Conservation (phyloP, 2,797 vertebrate genomes). For the Takifugu ocellatus region DNA sequence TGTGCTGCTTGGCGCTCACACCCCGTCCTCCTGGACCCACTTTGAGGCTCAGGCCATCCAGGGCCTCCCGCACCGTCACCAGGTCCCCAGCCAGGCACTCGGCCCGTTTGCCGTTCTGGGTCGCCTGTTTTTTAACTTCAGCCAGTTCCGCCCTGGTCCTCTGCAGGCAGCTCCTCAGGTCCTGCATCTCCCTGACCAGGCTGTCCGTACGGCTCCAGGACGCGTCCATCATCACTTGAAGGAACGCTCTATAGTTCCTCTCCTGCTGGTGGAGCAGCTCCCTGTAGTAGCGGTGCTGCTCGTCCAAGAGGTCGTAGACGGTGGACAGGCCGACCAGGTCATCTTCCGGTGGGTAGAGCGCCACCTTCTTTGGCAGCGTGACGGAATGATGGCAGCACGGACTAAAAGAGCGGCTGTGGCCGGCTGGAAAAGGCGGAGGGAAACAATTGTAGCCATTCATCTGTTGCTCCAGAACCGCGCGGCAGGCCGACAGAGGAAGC, state of each 20-base stretch:
- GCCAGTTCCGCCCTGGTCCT: slow-evolving; percentile 58
- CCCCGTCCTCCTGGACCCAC: slow-evolving; percentile 17
- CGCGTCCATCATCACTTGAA: slow-evolving; percentile 72
- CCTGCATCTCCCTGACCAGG: slow-evolving; percentile 72
- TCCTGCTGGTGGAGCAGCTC: slow-evolving; percentile 76
- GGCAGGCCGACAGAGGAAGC: slow-evolving; percentile 1
- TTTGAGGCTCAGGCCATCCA: slow-evolving; percentile 59
- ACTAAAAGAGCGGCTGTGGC: slow-evolving; percentile 20
- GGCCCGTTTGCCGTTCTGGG: slow-evolving; percentile 53
- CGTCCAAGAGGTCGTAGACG: slow-evolving; percentile 73
- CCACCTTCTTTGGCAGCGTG: slow-evolving; percentile 65
- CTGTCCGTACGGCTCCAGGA: slow-evolving; percentile 65
- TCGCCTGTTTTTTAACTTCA: slow-evolving; percentile 58
- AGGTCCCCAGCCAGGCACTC: slow-evolving; percentile 69
- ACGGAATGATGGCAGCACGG: slow-evolving; percentile 28
- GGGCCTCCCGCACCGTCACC: slow-evolving; percentile 56
- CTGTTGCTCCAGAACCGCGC: slow-evolving; percentile 7
- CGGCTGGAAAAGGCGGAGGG: slow-evolving; percentile 19
- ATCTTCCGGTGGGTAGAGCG: slow-evolving; percentile 58
- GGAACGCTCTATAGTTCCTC: slow-evolving; percentile 68
- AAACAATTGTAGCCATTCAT: slow-evolving; percentile 49
- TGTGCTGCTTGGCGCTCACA: slow-evolving; percentile 42
- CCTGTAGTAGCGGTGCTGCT: slow-evolving; percentile 71
- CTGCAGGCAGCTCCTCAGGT: slow-evolving; percentile 64
- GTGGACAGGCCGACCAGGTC: slow-evolving; percentile 61